These are phyloP conservation scores for Siderastrea siderea DNA, from an alignment of 92 coral and sea anemone species.

Conservation along the genomic window DNA sequence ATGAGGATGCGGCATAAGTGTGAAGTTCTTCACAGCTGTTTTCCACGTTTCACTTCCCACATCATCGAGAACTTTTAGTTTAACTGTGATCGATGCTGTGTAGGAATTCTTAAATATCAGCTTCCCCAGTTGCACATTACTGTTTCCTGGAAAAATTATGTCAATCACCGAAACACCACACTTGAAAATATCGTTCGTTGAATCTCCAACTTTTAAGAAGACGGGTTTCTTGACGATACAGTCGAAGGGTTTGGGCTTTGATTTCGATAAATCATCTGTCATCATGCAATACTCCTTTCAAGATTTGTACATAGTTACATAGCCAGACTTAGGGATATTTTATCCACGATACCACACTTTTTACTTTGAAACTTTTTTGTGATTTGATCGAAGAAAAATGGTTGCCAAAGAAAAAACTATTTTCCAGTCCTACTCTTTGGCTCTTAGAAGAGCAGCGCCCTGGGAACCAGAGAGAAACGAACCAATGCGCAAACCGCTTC, in stretches of 20 bases:
- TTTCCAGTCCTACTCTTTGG: no score
- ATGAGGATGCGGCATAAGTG: slow-evolving; percentile 91
- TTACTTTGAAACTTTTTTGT: no score
- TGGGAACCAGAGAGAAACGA: no score
- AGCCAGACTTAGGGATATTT: no score
- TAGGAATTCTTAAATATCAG: slow-evolving; percentile 66
- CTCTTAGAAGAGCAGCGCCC: no score
- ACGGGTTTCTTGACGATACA: slow-evolving; percentile 65
- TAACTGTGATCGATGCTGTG: slow-evolving; percentile 85
- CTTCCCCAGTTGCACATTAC: slow-evolving; percentile 39
- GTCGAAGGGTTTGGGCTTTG: slow-evolving; percentile 20
- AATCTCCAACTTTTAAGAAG: slow-evolving; percentile 57
- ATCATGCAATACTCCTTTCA: not conserved
- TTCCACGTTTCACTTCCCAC: slow-evolving; percentile 79
- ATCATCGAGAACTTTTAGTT: slow-evolving; percentile 76
- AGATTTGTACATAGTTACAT: no score
- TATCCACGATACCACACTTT: no score
- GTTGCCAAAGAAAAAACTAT: no score
- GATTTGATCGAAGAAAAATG: no score
- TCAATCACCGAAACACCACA: slow-evolving; percentile 69
- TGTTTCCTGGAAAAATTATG: slow-evolving; percentile 44
- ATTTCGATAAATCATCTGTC: not conserved
- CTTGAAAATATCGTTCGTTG: slow-evolving; percentile 45
- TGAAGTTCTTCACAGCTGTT: slow-evolving; percentile 67
- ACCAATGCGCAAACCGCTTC: no score